Evolutionary conservation across 1,140 invertebrate genomes (phyloP), one percentile per base, ranked within the genome.

Genomic region (Penaeus chinensis): DNA sequence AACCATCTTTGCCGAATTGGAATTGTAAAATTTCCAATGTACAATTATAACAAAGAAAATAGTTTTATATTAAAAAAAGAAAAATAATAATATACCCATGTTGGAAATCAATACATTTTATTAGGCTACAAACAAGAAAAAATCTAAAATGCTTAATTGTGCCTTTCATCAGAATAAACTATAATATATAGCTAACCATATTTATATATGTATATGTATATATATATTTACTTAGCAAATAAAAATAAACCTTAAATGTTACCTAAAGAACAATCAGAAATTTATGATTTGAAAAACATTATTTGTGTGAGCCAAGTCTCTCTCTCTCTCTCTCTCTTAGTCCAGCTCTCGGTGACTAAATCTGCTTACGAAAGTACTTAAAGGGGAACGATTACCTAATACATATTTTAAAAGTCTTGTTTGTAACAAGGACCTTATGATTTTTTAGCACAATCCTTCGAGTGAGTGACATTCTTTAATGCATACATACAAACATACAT

Each of bases 191-290:
- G 27, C 54, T 54, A 54, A 54, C n/a, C 37, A 60, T 60, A 60
- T 80, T 27, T 54, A 80, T 60, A 80, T 80, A 69, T 80, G 37
- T 80, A 60, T 80, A 80, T 80, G 37, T 80, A 69, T 80, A 60
- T 80, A 80, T 60, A 27, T 60, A 54, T 54, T 54, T 54, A 54
- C 54, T 54, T 54, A 54, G 54, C 11, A 54, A 54, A 54, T 74
- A 74, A 54, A 54, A 54, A 54, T 54, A 16, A 54, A 54, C 54
- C 54, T 54, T 54, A 54, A 54, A 13, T 13, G 16, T 54, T 54
- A 54, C 54, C 54, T 80, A 37, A 60, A 60, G n/a, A 37, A 80
- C 47, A 80, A 27, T 80, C 24, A 66, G 62, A 54, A 37, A 27
- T 80, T 80, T 80, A 37, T 60, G 37, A 24, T 80, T 80, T 54